A percentile compares a stretch with the other conserved stretches of the same genome.
Conservation (phyloP, 2,113 vertebrate species). For the Ictalurus furcatus region DNA sequence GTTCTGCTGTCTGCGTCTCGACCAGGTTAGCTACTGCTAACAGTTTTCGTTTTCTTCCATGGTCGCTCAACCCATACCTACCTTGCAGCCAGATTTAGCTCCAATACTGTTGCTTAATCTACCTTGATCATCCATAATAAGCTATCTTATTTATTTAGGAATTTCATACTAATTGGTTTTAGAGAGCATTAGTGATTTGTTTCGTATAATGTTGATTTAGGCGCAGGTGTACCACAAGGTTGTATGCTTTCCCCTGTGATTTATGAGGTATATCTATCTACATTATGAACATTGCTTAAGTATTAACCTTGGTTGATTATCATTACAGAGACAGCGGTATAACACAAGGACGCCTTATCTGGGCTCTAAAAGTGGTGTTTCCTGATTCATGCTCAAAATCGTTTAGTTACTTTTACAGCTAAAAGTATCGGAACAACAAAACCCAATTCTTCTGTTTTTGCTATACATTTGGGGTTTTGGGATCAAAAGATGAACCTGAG, state of each 20-base stretch:
- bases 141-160: neutral
- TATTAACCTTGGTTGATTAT: neutral
- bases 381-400: neutral
- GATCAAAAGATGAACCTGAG: no score
- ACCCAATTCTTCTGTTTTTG: neutral
- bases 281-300: neutral
- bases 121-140: neutral
- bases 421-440: neutral
- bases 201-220: neutral
- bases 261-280: neutral
- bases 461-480: neutral
- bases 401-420: neutral
- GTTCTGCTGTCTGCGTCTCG: slow-evolving; percentile 92
- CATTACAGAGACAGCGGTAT: neutral
- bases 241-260: neutral
- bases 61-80: neutral
- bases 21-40: slow-evolving; percentile 79
- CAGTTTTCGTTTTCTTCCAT: neutral
- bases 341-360: neutral
- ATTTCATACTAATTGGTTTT: neutral
- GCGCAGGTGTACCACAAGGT: neutral
- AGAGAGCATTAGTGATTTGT: neutral
- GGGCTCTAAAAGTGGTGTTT: neutral
- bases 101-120: neutral
- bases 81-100: neutral